Percentiles rank a stretch among this genome's conserved stretches.
Conservation (phyloP, 2,888 invertebrate species). For the Geotrupes spiniger region DNA sequence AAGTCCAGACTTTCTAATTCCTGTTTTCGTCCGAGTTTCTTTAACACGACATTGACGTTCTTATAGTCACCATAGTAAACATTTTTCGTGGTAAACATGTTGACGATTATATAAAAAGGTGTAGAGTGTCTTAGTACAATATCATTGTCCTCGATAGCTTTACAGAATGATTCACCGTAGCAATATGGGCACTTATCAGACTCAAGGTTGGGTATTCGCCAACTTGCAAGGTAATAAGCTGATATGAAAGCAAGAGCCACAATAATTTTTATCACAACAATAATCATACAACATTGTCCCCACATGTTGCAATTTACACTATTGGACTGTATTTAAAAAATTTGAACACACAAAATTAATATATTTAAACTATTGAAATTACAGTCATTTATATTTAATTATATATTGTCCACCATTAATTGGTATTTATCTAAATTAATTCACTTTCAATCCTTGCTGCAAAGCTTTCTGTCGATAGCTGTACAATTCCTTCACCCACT, state of each 20-base stretch:
- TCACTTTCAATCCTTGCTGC: conserved; percentile 37
- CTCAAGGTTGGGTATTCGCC: conserved; percentile 37
- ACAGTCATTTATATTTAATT: too few relatives aligned
- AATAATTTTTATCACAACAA: too few relatives aligned
- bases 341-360: background rate
- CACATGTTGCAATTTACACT: too few relatives aligned
- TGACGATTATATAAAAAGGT: conserved; percentile 40
- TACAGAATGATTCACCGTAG: conserved; percentile 68
- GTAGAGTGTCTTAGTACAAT: background rate
- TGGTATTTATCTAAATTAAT: background rate
- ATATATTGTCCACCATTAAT: too few relatives aligned
- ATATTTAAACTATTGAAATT: background rate
- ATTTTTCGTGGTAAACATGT: conserved; percentile 69
- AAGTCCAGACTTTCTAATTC: conserved; percentile 55
- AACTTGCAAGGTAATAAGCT: background rate
- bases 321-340: too few relatives aligned
- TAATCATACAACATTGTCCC: too few relatives aligned
- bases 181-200: conserved; percentile 69
- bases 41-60: conserved; percentile 61
- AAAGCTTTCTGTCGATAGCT: conserved; percentile 47
- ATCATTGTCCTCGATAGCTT: conserved; percentile 51
- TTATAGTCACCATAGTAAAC: conserved; percentile 62
- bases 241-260: background rate
- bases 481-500: conserved; percentile 64
- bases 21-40: conserved; percentile 67